These are phyloP conservation scores for Ruditapes philippinarum DNA, from an alignment of 1,140 invertebrate genomes.

Conservation along the genomic window DNA sequence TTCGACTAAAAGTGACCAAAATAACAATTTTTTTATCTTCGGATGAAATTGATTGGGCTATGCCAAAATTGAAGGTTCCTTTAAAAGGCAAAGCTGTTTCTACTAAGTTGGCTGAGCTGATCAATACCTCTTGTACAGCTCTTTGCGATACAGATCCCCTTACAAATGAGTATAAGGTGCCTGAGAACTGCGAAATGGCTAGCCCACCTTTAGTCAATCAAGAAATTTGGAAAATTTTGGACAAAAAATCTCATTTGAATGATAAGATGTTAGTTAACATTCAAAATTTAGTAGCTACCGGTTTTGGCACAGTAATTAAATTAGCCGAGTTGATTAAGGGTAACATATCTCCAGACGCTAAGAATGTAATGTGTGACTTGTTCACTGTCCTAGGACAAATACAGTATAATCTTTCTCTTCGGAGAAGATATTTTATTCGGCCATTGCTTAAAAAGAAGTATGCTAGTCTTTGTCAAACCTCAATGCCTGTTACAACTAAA, in stretches of 20 bases:
- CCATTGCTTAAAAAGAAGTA: constrained; percentile 27
- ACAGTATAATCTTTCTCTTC: constrained; percentile 37
- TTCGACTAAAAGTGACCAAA: no score
- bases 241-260: not conserved
- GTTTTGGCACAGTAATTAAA: constrained; percentile 24
- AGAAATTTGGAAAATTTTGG: constrained; percentile 35
- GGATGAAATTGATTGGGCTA: not conserved
- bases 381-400: constrained; percentile 8
- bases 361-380: not conserved
- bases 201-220: constrained; percentile 6
- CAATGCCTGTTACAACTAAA: not conserved
- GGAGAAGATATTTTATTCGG: constrained; percentile 37
- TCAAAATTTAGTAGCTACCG: constrained; percentile 35
- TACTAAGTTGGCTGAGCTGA: constrained; percentile 15
- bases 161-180: not conserved
- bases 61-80: constrained; percentile 22
- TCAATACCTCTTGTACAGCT: constrained; percentile 27
- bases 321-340: constrained; percentile 35
- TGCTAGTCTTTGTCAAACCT: not conserved
- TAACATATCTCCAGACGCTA: not conserved
- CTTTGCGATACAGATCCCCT: constrained; percentile 9
- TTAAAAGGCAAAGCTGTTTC: not conserved
- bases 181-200: not conserved
- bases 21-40: no score
- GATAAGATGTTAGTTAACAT: constrained; percentile 10